Percentiles rank a stretch among this genome's conserved stretches.
These are phyloP conservation scores for Anarhynchus alexandrinus DNA, from an alignment of 2,113 vertebrate genomes.

Conservation along the genomic window DNA sequence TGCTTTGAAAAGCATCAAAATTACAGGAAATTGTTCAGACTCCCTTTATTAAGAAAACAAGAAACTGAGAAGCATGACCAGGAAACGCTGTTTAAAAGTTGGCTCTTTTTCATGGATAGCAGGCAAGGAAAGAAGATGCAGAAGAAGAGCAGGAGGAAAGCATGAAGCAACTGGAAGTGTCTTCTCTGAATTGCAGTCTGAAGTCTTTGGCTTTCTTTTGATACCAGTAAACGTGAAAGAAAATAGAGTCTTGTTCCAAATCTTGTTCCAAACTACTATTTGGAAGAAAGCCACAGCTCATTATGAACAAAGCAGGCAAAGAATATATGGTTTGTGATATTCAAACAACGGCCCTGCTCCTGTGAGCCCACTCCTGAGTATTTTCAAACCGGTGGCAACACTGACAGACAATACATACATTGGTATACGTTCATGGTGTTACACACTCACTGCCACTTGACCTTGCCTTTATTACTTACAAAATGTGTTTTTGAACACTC, in stretches of 20 bases:
- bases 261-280: background rate
- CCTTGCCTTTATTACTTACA: background rate
- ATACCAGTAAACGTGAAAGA: background rate
- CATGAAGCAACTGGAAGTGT: background rate
- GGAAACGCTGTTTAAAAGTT: background rate
- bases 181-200: background rate
- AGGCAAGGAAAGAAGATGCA: background rate
- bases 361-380: background rate
- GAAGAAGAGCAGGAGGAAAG: background rate
- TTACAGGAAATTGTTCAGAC: background rate
- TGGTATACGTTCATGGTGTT: background rate
- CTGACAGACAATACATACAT: background rate
- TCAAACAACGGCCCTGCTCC: background rate
- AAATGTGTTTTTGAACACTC: background rate
- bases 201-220: background rate
- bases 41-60: background rate
- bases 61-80: background rate
- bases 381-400: background rate
- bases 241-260: background rate
- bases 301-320: background rate
- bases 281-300: background rate
- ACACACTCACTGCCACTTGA: fast-evolving
- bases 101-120: background rate
- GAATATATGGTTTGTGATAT: background rate
- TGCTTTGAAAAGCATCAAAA: background rate